phyloP scores from a whole-genome alignment of 2,797 vertebrate species.

The Lacerta viridis region DNA sequence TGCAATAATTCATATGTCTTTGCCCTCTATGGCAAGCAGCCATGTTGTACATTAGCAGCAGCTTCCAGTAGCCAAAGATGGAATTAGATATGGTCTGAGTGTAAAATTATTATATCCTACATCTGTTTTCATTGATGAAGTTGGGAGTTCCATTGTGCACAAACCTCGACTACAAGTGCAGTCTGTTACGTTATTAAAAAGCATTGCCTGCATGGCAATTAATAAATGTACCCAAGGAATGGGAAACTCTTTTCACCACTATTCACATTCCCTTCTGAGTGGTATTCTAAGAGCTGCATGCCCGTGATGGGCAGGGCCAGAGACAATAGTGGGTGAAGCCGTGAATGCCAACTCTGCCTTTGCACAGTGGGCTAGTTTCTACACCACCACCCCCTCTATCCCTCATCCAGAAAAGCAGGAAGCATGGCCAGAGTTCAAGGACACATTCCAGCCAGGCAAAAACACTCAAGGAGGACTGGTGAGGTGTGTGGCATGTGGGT shows the following conservation, averaged over 20 bases:
- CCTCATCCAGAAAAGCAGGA: too few species aligned
- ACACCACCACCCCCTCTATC: too few species aligned
- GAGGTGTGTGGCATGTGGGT: too few species aligned
- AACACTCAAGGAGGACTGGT: too few species aligned
- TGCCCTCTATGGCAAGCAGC: not conserved
- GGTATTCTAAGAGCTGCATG: too few species aligned
- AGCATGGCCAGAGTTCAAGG: too few species aligned
- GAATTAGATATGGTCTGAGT: slow-evolving; percentile 31
- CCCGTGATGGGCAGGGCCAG: too few species aligned
- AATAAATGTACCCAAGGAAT: not conserved
- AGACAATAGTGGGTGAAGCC: too few species aligned
- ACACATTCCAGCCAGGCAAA: too few species aligned
- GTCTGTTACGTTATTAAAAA: not conserved
- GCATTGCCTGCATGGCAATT: not conserved
- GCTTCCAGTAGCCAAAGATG: slow-evolving; percentile 11
- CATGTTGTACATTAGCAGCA: slow-evolving; percentile 41
- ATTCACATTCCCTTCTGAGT: too few species aligned
- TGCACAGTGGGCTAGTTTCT: too few species aligned
- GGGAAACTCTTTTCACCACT: not conserved
- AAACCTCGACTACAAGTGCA: not conserved
- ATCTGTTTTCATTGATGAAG: not conserved
- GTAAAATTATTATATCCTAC: slow-evolving; percentile 42
- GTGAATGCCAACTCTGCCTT: too few species aligned
- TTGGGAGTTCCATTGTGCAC: not conserved
- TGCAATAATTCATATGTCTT: not conserved